Evolutionary conservation across 2,113 vertebrate species (phyloP).

Genomic region (Pteropus alecto): DNA sequence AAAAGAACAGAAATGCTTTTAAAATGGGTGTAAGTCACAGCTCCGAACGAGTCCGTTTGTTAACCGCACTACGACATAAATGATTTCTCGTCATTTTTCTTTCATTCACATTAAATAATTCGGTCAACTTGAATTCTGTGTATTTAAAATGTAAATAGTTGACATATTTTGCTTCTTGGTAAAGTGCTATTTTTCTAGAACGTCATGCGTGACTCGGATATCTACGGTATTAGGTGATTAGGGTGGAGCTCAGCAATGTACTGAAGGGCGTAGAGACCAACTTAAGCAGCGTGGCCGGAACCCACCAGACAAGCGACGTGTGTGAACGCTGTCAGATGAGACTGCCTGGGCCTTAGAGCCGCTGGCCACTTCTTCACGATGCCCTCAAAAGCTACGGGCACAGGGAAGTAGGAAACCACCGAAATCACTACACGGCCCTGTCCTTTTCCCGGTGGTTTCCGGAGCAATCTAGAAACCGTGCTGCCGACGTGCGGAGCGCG

Average conservation of each 20-base stretch:
- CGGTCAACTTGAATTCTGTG: not conserved
- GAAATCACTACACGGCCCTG: not conserved
- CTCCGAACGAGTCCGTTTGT: not conserved
- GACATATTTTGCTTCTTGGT: not conserved
- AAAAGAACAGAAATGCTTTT: not conserved
- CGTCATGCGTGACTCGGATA: rapidly evolving
- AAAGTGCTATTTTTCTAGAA: not conserved
- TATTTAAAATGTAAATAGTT: not conserved
- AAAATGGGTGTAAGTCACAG: not conserved
- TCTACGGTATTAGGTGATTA: too few species aligned
- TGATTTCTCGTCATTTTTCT: not conserved
- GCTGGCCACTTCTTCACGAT: not conserved
- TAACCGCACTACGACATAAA: not conserved
- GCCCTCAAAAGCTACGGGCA: not conserved
- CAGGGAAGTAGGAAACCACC: not conserved
- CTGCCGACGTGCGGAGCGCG: not conserved
- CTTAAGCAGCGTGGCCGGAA: not conserved
- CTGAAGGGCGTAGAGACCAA: rapidly evolving
- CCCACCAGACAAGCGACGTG: rapidly evolving
- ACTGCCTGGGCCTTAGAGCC: not conserved
- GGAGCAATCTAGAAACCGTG: not conserved
- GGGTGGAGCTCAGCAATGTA: rapidly evolving
- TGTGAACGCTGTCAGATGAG: not conserved
- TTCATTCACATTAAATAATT: not conserved
- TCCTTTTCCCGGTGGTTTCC: not conserved